phyloP scores from a whole-genome alignment of 2,888 invertebrate species.

The Drosophila paranaensis region DNA sequence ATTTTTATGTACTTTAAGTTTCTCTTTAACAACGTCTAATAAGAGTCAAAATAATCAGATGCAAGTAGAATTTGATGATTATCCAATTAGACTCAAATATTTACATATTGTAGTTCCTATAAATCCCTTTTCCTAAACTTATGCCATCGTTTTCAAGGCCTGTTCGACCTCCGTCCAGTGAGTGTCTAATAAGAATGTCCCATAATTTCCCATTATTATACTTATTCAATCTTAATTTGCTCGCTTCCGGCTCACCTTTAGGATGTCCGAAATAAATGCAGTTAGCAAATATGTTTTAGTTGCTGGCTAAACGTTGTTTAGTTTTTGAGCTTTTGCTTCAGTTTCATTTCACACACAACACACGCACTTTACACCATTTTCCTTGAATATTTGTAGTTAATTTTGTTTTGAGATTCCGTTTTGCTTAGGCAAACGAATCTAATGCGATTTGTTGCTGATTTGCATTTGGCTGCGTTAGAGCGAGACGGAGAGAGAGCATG shows the following conservation, averaged over 20 bases:
- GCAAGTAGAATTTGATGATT: too few species aligned
- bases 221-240: background rate
- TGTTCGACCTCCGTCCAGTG: too few species aligned
- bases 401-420: background rate
- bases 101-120: too few species aligned
- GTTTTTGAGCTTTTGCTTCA: background rate
- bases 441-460: conserved; percentile 48
- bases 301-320: background rate
- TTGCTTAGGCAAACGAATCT: conserved; percentile 37
- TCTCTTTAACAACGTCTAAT: too few species aligned
- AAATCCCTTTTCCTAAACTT: too few species aligned
- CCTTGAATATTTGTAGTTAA: background rate
- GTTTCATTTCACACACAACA: background rate
- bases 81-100: too few species aligned
- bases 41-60: too few species aligned
- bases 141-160: too few species aligned
- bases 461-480: conserved; percentile 40
- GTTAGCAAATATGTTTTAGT: conserved; percentile 12
- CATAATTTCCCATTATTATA: background rate
- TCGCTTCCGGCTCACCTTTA: conserved; percentile 17
- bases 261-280: conserved; percentile 23
- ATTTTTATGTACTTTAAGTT: too few species aligned
- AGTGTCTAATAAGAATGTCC: too few species aligned
- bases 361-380: conserved; percentile 14
- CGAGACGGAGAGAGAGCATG: conserved; percentile 1